A percentile compares a stretch with the other conserved stretches of the same genome.
These are phyloP conservation scores for Selenia dentaria DNA, from an alignment of 2,888 invertebrate species.

Conservation along the genomic window DNA sequence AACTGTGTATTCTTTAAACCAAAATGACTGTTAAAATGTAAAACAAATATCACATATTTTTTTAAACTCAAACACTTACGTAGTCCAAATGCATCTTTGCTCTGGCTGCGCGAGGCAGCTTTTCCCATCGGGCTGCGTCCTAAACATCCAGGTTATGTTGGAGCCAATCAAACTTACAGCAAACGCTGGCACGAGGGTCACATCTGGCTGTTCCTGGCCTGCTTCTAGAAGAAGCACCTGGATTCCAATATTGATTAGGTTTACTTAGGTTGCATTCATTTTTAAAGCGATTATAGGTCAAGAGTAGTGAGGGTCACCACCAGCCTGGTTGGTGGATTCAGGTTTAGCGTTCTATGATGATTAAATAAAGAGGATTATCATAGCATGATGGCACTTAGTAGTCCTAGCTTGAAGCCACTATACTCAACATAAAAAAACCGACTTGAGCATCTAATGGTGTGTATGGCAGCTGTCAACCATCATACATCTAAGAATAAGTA, in stretches of 20 bases:
- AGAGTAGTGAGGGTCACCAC: too few relatives aligned
- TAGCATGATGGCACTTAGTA: neutral
- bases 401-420: too few relatives aligned
- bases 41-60: too few relatives aligned
- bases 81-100: constrained; percentile 83
- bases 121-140: constrained; percentile 83
- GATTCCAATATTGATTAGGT: constrained; percentile 1
- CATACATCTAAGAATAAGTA: too few relatives aligned
- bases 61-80: constrained; percentile 42
- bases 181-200: constrained; percentile 85
- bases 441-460: too few relatives aligned
- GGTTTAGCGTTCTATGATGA: neutral
- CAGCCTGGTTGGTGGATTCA: neutral
- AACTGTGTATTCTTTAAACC: too few relatives aligned
- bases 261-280: too few relatives aligned
- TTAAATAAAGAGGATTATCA: too few relatives aligned
- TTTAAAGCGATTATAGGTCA: too few relatives aligned
- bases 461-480: too few relatives aligned
- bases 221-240: constrained; percentile 87
- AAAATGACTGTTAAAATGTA: too few relatives aligned
- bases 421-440: too few relatives aligned
- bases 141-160: constrained; percentile 87
- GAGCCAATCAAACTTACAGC: constrained; percentile 82
- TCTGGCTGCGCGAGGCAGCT: constrained; percentile 81
- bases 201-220: constrained; percentile 86